Evolutionary conservation across 1,140 invertebrate genomes (phyloP).

Genomic region (Telenomus remus): DNA sequence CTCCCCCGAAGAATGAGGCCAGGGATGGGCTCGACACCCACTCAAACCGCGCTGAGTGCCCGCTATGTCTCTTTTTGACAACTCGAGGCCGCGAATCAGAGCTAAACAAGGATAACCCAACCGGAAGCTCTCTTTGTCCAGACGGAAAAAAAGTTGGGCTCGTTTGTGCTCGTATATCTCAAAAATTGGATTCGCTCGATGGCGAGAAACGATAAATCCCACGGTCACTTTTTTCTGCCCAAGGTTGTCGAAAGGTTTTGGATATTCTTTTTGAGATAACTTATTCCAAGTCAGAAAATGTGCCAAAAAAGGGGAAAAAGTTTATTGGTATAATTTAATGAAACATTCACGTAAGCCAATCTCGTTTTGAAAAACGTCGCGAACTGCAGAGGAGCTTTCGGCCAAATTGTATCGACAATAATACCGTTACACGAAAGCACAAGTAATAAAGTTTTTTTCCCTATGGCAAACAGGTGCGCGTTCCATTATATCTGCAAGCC

Average conservation of each 20-base stretch:
- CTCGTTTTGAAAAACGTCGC: too few species aligned
- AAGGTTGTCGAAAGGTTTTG: slow-evolving; percentile 34
- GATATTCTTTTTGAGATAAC: background rate
- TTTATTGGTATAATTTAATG: too few species aligned
- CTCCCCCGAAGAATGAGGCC: slow-evolving; percentile 28
- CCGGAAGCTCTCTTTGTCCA: slow-evolving; percentile 25
- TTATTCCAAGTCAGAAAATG: too few species aligned
- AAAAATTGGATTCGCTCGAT: slow-evolving; percentile 48
- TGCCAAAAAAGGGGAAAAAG: too few species aligned
- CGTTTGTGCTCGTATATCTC: slow-evolving; percentile 49
- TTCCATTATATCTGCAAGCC: too few species aligned
- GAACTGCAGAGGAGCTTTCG: too few species aligned
- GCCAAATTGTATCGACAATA: too few species aligned
- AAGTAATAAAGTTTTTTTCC: too few species aligned
- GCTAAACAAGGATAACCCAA: slow-evolving; percentile 45
- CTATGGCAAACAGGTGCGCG: too few species aligned
- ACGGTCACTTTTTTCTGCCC: slow-evolving; percentile 29
- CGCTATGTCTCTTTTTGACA: slow-evolving; percentile 56
- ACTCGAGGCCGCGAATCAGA: slow-evolving; percentile 37
- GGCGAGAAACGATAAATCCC: slow-evolving; percentile 42
- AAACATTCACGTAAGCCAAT: too few species aligned
- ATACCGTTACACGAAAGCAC: too few species aligned
- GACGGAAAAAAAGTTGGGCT: slow-evolving; percentile 30
- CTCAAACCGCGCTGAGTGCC: slow-evolving; percentile 34
- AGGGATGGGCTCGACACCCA: slow-evolving; percentile 18